Evolutionary conservation across 64 coral and sea anemone species (phyloP), one percentile per base, ranked within the genome.

Genomic region (Orbicella faveolata): DNA sequence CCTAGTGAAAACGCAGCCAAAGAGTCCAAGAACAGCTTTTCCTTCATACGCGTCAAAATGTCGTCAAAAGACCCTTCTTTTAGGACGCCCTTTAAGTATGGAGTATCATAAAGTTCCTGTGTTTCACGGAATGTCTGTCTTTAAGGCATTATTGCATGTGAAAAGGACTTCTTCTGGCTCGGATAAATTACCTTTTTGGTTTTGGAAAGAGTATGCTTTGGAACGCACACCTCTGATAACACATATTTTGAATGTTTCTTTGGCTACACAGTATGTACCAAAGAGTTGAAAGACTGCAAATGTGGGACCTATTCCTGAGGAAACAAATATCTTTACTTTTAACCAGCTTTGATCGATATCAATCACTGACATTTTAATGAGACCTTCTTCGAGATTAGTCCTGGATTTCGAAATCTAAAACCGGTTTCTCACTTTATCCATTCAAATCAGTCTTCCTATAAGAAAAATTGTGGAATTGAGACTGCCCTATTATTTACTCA

Each of bases 261-360:
- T 87, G 52, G 68, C 52, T 30, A 53, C 68, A 16, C 84, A 87
- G 33, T 39, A 67, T 74, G 70, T 76, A 23, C 53, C 73, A 76
- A 88, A 73, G 70, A 57, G 23, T 36, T 77, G 86, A 48, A 88
- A 88, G 59, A 74, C 41, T 74, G 63, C 39, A 17, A 87, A 87
- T 74, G 69, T 87, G 69, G 19, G 65, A 63, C 87, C 55, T 36
- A 51, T 79, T 69, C 88, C 77, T 30, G 81, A 75, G 65, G 77
- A 53, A 57, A 68, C 19, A 2, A 81, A 90, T 90, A 66, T 73
- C 25, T 69, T 34, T 81, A 21, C 34, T 36, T 70, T 90, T 2
- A 35, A 90, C 34, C 88, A 90, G 51, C 78, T 90, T n/a, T 23
- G 78, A 90, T 77, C 65, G 37, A 70, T 82, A 90, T 82, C 77